Conservation (phyloP, 2,888 invertebrate genomes). For the Leucania comma region DNA sequence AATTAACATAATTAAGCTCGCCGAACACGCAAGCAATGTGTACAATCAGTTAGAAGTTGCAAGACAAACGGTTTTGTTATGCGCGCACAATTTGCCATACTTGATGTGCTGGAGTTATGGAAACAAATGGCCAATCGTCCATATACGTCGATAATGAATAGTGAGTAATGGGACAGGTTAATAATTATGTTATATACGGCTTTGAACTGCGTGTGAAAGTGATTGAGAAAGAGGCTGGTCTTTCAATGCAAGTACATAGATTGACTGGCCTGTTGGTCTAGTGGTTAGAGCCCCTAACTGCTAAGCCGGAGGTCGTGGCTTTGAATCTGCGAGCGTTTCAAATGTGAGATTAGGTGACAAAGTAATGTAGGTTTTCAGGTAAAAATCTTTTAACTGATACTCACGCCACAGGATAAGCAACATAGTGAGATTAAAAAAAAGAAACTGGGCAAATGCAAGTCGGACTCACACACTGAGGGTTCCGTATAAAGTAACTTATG, state of each 20-base stretch:
- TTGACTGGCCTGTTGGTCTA: too few species aligned
- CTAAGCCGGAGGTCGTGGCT: too few species aligned
- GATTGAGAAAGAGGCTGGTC: slow-evolving; percentile 2
- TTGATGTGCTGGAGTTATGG: slow-evolving; percentile 35
- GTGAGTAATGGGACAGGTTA: slow-evolving; percentile 17
- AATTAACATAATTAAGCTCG: neutral
- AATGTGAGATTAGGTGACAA: too few species aligned
- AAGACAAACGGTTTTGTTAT: slow-evolving; percentile 50
- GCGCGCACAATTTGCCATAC: slow-evolving; percentile 44
- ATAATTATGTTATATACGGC: slow-evolving; percentile 50
- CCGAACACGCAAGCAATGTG: slow-evolving; percentile 17
- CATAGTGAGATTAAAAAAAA: too few species aligned
- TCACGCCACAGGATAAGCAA: too few species aligned
- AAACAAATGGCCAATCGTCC: slow-evolving; percentile 34
- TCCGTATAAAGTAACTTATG: too few species aligned
- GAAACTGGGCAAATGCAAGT: too few species aligned
- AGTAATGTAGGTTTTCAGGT: too few species aligned
- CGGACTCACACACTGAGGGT: too few species aligned
- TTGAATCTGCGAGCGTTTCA: too few species aligned
- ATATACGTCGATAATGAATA: slow-evolving; percentile 52
- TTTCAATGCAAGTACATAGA: neutral
- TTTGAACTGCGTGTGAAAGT: slow-evolving; percentile 41
- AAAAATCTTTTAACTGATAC: too few species aligned
- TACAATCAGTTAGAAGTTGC: slow-evolving; percentile 22
- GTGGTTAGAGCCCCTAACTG: too few species aligned